These are phyloP conservation scores for Syndactyla subalaris DNA, from an alignment of 2,797 vertebrate species.

Conservation along the genomic window DNA sequence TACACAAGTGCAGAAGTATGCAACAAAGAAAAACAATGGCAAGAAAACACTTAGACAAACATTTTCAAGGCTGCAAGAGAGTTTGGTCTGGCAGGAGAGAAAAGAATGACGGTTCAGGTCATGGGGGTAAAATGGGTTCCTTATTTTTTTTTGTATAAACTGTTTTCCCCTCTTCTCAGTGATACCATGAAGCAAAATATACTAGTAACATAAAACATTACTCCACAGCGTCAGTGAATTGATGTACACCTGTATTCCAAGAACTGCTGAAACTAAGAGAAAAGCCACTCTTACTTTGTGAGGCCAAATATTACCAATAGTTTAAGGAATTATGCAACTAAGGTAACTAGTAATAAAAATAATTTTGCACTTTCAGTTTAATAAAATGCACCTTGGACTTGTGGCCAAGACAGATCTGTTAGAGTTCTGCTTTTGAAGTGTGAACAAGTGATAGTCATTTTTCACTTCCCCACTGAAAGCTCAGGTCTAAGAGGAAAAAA, in stretches of 20 bases:
- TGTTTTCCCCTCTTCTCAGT: not conserved
- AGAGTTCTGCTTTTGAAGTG: not conserved
- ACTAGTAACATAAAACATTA: not conserved
- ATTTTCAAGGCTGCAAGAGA: not conserved
- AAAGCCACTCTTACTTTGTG: not conserved
- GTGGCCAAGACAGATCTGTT: not conserved
- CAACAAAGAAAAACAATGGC: constrained; percentile 43
- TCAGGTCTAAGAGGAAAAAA: not conserved
- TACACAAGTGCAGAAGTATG: constrained; percentile 55
- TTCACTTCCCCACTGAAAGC: not conserved
- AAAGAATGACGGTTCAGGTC: not conserved
- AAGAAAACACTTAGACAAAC: constrained; percentile 47
- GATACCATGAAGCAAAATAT: not conserved
- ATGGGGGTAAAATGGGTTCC: not conserved
- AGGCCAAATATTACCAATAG: not conserved
- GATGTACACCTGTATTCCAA: not conserved
- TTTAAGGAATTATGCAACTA: not conserved
- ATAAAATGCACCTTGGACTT: not conserved
- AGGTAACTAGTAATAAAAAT: not conserved
- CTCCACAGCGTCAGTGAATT: not conserved
- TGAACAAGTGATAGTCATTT: not conserved
- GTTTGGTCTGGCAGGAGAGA: not conserved
- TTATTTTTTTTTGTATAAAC: not conserved
- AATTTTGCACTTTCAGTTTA: not conserved
- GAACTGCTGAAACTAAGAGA: not conserved